Conservation (phyloP, 1,140 invertebrate genomes). For the Schlechtendalia chinensis region DNA sequence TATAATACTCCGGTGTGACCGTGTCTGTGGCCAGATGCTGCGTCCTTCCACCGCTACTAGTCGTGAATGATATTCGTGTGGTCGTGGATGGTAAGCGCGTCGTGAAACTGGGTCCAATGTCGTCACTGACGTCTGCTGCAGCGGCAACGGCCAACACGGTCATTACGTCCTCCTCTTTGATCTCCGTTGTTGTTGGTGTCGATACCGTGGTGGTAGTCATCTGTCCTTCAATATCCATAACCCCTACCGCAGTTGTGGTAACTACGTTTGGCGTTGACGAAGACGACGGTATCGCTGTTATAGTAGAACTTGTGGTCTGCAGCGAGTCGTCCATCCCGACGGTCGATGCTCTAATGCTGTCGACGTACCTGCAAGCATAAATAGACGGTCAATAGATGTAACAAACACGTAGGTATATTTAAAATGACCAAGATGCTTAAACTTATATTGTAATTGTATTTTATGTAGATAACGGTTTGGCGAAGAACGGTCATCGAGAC, state of each 20-base stretch:
- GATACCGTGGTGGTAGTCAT: not conserved
- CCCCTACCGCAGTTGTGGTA: not conserved
- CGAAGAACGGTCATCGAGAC: not conserved
- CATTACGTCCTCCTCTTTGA: constrained; percentile 8
- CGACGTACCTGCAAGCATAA: not conserved
- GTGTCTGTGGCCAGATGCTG: not conserved
- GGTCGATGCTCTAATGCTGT: constrained; percentile 19
- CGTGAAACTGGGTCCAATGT: not conserved
- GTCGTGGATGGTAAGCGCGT: not conserved
- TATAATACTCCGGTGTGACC: not conserved
- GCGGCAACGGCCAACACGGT: constrained; percentile 14
- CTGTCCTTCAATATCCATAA: not conserved
- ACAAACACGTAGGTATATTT: no score
- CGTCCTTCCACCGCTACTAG: not conserved
- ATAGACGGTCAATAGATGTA: not conserved
- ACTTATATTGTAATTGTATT: no score
- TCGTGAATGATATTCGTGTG: not conserved
- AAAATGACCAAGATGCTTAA: no score
- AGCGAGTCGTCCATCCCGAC: not conserved
- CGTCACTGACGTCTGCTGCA: not conserved
- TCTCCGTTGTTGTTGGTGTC: not conserved
- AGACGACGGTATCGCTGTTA: not conserved
- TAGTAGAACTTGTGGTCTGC: constrained; percentile 16
- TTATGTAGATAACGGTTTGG: not conserved
- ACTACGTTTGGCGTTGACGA: not conserved